A percentile compares a stretch with the other conserved stretches of the same genome.
phyloP scores from a whole-genome alignment of 2,888 invertebrate genomes.

The Ceriagrion tenellum region DNA sequence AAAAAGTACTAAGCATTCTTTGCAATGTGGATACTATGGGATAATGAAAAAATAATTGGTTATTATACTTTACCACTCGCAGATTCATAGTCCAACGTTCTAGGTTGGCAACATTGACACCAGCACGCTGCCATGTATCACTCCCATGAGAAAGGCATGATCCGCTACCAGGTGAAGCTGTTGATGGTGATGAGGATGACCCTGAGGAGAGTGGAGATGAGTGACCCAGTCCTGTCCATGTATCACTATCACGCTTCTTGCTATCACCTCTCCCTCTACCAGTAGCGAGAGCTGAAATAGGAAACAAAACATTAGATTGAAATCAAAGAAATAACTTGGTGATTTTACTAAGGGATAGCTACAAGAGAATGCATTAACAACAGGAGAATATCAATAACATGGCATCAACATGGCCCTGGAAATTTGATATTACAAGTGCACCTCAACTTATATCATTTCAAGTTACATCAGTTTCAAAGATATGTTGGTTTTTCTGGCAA shows the following conservation, averaged over 20 bases:
- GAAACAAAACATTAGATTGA: slow-evolving; percentile 66
- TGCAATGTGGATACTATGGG: no score
- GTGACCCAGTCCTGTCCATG: neutral
- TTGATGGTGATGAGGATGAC: slow-evolving; percentile 73
- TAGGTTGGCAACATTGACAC: slow-evolving; percentile 84
- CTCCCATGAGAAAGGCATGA: slow-evolving; percentile 77
- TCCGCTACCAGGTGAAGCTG: slow-evolving; percentile 78
- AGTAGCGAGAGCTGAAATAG: slow-evolving; percentile 74
- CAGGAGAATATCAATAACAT: no score
- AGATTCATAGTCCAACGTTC: slow-evolving; percentile 90
- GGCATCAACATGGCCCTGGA: no score
- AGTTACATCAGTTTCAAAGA: no score
- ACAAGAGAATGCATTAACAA: neutral
- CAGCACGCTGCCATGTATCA: slow-evolving; percentile 83
- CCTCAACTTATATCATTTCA: no score
- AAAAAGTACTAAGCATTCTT: no score
- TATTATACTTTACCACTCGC: slow-evolving; percentile 81
- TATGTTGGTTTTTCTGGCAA: no score
- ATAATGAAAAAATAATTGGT: no score
- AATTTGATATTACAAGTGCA: no score
- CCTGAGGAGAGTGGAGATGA: slow-evolving; percentile 33
- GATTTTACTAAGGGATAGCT: neutral
- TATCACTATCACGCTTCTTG: slow-evolving; percentile 54
- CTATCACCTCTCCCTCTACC: slow-evolving; percentile 75
- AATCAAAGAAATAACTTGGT: slow-evolving; percentile 31